Conservation (phyloP, 1,140 invertebrate genomes). For the Doryteuthis pealeii region DNA sequence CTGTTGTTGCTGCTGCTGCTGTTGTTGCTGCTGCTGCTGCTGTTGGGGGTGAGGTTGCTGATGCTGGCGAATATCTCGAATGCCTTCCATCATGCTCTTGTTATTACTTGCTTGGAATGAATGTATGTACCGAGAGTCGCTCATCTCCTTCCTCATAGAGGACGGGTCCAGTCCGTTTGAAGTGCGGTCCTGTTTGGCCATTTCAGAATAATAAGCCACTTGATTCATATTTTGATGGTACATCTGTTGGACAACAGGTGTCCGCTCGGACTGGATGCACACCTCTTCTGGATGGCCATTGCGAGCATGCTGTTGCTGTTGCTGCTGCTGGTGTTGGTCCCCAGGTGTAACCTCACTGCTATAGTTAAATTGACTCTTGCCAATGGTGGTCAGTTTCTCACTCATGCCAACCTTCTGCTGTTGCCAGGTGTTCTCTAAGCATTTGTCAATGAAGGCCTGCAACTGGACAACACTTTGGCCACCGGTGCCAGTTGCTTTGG, state of each 20-base stretch:
- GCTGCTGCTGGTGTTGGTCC: neutral
- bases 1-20: neutral
- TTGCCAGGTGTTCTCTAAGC: slow-evolving; percentile 8
- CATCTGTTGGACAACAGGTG: neutral
- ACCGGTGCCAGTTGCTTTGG: neutral
- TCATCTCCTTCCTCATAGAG: slow-evolving; percentile 1
- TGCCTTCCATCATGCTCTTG: neutral
- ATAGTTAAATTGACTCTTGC: neutral
- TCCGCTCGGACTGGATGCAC: neutral
- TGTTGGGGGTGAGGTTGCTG: no score
- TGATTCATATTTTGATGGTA: neutral
- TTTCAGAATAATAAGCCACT: neutral
- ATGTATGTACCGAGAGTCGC: neutral
- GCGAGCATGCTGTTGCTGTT: neutral
- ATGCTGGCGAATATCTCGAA: neutral
- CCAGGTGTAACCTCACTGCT: neutral
- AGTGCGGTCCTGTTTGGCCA: neutral
- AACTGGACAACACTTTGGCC: slow-evolving; percentile 14
- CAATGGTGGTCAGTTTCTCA: slow-evolving; percentile 3
- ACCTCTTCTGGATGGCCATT: slow-evolving; percentile 4
- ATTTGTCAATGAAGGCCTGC: slow-evolving; percentile 14
- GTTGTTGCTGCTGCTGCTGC: neutral
- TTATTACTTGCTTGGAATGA: neutral
- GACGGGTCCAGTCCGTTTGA: neutral
- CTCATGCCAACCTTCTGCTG: slow-evolving; percentile 9